Evolutionary conservation across 2,888 invertebrate genomes (phyloP), one percentile per base, ranked within the genome.

Genomic region (Margaritifera margaritifera): DNA sequence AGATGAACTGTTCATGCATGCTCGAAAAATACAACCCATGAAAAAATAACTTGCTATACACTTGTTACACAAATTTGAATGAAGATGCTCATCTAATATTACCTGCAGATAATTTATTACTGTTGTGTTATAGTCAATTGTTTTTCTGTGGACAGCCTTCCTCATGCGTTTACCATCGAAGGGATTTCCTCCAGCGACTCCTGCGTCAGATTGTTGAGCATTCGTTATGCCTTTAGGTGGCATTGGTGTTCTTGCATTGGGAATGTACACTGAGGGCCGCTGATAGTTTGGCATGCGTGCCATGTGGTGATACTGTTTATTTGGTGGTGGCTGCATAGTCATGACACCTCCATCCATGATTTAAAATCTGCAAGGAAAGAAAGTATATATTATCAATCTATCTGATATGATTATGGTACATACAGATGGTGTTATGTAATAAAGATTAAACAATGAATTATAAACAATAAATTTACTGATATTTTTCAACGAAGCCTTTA

Each of bases 131-230:
- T 98, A 98, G 91, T 99, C 99, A 66, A 99, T 97, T 52, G 98
- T 99, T 92, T 98, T 98, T 82, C 98, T 93, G 94, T 98, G 97
- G 77, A 98, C 96, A 81, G 97, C 96, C 92, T 98, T 98, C 86
- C 98, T 92, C 84, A 98, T 92, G 78, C 97, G 93, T 91, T 98
- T 97, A 71, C 98, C 98, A 92, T 98, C 98, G 89, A 86, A 86
- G 68, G 78, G 51, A 27, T 52, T 6, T 51, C 52, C 62, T 54
- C 58, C 56, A n/a, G 57, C 55, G 27, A 61, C 58, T n/a, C 66
- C 63, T n/a, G 63, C 56, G n/a, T 54, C 64, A 0, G 55, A 24
- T 50, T 64, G 64, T 19, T 27, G 64, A 24, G 57, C 56, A 20
- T 50, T 27, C 8, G 64, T 50, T 51, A 50, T 54, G 5, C 55